Evolutionary conservation across 2,797 vertebrate species (phyloP), one percentile per base, ranked within the genome.

Genomic region (Perodicticus potto): DNA sequence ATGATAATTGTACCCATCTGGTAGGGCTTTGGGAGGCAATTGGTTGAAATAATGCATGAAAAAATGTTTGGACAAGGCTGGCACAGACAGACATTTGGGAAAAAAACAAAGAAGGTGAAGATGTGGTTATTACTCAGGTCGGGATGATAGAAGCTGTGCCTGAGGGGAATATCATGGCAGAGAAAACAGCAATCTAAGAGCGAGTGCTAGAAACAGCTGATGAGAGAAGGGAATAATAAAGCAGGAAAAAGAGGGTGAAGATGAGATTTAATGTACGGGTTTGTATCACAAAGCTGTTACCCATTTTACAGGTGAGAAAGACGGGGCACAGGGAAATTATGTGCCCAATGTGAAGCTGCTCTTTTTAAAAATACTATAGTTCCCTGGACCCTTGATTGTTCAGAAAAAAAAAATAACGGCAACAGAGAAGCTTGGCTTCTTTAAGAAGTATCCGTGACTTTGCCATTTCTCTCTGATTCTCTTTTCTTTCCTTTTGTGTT

Each of bases 401-500:
- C 37, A 67, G 65, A 90, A 92, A 34, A 87, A 80, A 87, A 80
- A 55, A 40, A 40, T 73, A 86, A 53, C 37, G 63, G 77, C 83
- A 40, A 82, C 32, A 77, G 67, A 91, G 86, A 87, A 85, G 59
- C 3, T n/a, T 59, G 25, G 11, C 13, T 17, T 91, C 74, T 81
- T 82, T 85, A 67, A 45, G 63, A 90, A 80, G 29, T 59, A 29
- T 49, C 43, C 32, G 12, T 76, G 76, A 49, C 32, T 32, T 67
- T 49, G 37, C 27, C 23, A 40, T 87, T 82, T 92, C 85, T 78
- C 80, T 93, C 22, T 63, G 70, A 83, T 61, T 89, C n/a, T 53
- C 16, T 89, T 70, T 82, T 86, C 37, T 84, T 85, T 32, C 43
- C 23, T 72, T 57, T 65, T 76, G n/a, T 95, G 65, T 34, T 87